A percentile compares a stretch with the other conserved stretches of the same genome.
phyloP scores from a whole-genome alignment of 2,888 invertebrate species.

The Caenorhabditis imperialis region DNA sequence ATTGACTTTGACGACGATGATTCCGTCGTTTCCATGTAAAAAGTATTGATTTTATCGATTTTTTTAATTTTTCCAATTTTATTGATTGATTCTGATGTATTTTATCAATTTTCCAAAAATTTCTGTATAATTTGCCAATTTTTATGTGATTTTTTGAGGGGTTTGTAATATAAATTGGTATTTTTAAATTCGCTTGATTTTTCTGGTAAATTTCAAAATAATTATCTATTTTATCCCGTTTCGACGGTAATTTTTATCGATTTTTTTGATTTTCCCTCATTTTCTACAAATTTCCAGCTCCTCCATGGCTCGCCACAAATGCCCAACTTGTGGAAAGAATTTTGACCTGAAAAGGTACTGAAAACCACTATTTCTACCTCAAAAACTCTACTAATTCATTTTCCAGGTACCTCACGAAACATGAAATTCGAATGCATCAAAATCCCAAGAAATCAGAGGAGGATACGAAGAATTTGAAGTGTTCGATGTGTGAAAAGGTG shows the following conservation, averaged over 20 bases:
- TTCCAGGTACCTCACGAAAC: slow-evolving; percentile 61
- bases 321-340: slow-evolving; percentile 32
- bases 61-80: slow-evolving; percentile 5
- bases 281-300: too few species aligned
- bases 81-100: not conserved
- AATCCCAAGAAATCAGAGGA: slow-evolving; percentile 22
- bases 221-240: not conserved
- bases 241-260: too few species aligned
- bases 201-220: not conserved
- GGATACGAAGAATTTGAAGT: slow-evolving; percentile 37
- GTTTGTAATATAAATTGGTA: not conserved
- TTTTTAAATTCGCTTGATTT: slow-evolving; percentile 6
- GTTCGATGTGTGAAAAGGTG: slow-evolving; percentile 64
- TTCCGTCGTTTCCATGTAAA: slow-evolving; percentile 14
- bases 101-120: not conserved
- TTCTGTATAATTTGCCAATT: not conserved
- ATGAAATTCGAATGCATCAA: slow-evolving; percentile 55
- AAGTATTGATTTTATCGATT: not conserved
- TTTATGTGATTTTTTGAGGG: not conserved
- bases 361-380: not conserved
- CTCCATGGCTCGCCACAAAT: slow-evolving; percentile 38
- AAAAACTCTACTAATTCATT: not conserved
- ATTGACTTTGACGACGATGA: slow-evolving; percentile 62
- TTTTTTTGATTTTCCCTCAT: too few species aligned
- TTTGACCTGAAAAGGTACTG: slow-evolving; percentile 43